These are phyloP conservation scores for Hyles vespertilio DNA, from an alignment of 1,140 invertebrate genomes.

Conservation along the genomic window DNA sequence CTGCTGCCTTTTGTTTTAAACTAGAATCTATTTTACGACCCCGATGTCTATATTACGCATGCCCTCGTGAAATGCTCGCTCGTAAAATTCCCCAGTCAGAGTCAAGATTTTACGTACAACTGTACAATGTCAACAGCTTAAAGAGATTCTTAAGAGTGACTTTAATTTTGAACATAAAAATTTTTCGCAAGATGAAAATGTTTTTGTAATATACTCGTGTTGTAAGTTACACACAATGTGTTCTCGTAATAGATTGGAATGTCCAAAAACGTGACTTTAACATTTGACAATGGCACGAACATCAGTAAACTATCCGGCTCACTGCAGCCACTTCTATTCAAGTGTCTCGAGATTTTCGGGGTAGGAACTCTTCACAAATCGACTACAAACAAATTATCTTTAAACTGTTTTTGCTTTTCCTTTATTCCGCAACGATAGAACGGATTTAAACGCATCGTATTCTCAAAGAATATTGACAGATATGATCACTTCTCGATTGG, in stretches of 20 bases:
- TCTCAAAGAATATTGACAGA: constrained; percentile 69
- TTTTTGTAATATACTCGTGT: no score
- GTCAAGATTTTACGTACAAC: constrained; percentile 1
- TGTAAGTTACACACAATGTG: no score
- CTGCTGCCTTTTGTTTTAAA: constrained; percentile 61
- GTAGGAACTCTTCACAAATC: constrained; percentile 15
- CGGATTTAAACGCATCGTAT: constrained; percentile 57
- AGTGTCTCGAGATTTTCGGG: no score
- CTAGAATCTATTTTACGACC: constrained; percentile 62
- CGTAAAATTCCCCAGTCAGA: neutral
- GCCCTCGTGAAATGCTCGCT: constrained; percentile 26
- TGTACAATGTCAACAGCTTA: no score
- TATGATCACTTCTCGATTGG: constrained; percentile 73
- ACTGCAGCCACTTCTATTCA: no score
- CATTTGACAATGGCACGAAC: neutral
- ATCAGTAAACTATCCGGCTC: neutral
- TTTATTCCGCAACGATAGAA: constrained; percentile 35
- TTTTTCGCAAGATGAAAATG: no score
- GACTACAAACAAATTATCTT: constrained; percentile 9
- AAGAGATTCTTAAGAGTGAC: no score
- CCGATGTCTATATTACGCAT: constrained; percentile 50
- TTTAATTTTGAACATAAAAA: no score
- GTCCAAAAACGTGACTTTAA: neutral
- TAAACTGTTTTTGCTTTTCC: constrained; percentile 12
- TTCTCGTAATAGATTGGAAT: no score